phyloP scores from a whole-genome alignment of 2,113 vertebrate species.

The Cyprinus carpio region DNA sequence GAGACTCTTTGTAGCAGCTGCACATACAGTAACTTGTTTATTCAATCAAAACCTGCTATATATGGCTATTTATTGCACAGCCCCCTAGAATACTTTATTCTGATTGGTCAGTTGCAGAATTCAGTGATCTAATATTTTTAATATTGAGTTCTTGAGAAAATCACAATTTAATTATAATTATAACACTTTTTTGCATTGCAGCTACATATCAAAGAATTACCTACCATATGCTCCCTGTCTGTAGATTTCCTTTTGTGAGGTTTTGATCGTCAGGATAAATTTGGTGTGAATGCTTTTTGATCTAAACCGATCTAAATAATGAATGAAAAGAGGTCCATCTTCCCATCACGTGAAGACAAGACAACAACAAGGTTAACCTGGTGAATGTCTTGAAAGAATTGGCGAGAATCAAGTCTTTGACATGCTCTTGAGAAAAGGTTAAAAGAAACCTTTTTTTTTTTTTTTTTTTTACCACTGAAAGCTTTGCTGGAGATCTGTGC shows the following conservation, averaged over 20 bases:
- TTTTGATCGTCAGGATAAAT: background rate
- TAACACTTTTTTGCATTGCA: background rate
- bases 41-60: background rate
- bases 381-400: conserved; percentile 3
- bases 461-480: conserved; percentile 5
- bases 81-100: background rate
- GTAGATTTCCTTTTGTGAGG: background rate
- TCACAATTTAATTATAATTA: background rate
- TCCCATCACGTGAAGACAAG: background rate
- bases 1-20: background rate
- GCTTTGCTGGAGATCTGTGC: background rate
- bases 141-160: background rate
- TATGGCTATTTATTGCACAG: background rate
- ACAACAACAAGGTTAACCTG: background rate
- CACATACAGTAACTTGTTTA: background rate
- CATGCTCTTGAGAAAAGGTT: conserved; percentile 33
- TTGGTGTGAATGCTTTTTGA: conserved; percentile 21
- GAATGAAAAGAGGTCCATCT: conserved; percentile 31
- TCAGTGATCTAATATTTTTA: background rate
- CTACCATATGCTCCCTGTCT: background rate
- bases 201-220: background rate
- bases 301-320: conserved; percentile 27
- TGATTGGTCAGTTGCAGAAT: background rate
- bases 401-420: background rate
- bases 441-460: conserved; percentile 22